These are phyloP conservation scores for Ceratothoa steindachneri DNA, from an alignment of 2,888 invertebrate species.

Conservation along the genomic window DNA sequence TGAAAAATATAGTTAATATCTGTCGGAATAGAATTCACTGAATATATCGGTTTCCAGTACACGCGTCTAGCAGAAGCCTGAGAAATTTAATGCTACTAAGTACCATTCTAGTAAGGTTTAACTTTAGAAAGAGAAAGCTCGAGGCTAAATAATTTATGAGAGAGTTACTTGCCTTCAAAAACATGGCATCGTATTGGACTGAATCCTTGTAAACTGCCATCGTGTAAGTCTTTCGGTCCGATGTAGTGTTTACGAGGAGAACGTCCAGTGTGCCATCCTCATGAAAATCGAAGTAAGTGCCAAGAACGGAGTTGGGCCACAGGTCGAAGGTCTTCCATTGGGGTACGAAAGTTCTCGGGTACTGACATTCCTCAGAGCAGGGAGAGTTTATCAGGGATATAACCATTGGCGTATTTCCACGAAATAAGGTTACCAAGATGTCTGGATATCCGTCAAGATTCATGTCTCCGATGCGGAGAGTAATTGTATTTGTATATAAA, in stretches of 20 bases:
- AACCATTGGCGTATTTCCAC: conserved; percentile 57
- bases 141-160: too few species aligned
- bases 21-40: too few species aligned
- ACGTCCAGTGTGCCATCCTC: conserved; percentile 93
- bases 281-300: conserved; percentile 86
- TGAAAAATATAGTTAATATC: too few species aligned
- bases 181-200: conserved; percentile 88
- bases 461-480: conserved; percentile 82
- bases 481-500: conserved; percentile 68
- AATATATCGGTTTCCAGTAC: too few species aligned
- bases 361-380: conserved; percentile 58
- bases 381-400: conserved; percentile 75
- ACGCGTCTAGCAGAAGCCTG: too few species aligned
- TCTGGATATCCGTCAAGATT: conserved; percentile 96
- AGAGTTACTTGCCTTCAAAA: conserved; percentile 77
- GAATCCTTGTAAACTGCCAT: conserved; percentile 80
- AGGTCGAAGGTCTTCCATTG: conserved; percentile 71
- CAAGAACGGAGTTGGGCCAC: conserved; percentile 59
- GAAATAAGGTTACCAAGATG: conserved; percentile 68
- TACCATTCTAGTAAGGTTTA: too few species aligned
- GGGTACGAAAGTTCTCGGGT: conserved; percentile 70
- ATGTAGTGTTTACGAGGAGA: conserved; percentile 65
- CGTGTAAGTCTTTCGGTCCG: conserved; percentile 53
- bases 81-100: too few species aligned
- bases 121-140: too few species aligned